These are phyloP conservation scores for Meda fulgida DNA, from an alignment of 2,797 vertebrate species.

Conservation along the genomic window DNA sequence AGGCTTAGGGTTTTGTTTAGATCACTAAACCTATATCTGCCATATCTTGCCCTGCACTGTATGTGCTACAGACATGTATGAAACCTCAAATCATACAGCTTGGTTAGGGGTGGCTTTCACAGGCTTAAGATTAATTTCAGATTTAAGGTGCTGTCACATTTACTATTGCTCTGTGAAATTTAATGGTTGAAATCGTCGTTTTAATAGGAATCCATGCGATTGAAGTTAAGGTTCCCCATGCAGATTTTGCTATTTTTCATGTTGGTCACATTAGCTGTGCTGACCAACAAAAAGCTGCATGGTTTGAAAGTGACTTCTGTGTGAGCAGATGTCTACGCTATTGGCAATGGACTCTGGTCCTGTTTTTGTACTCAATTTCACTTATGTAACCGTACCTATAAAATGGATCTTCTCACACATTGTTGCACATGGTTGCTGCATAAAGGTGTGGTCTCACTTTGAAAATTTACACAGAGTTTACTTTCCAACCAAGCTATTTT, in stretches of 20 bases:
- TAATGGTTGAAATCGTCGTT: not conserved
- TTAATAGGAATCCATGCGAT: not conserved
- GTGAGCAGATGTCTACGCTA: too few species aligned
- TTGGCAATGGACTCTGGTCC: too few species aligned
- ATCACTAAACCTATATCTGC: not conserved
- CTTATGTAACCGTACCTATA: not conserved
- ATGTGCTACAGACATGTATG: not conserved
- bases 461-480: not conserved
- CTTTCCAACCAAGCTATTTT: not conserved
- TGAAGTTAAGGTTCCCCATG: too few species aligned
- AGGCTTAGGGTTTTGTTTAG: slow-evolving; percentile 4
- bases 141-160: not conserved
- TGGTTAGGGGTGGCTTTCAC: not conserved
- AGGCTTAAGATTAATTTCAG: not conserved
- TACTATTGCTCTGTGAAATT: not conserved
- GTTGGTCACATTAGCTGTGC: too few species aligned
- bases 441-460: not conserved
- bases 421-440: not conserved
- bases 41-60: not conserved
- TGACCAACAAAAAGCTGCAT: too few species aligned
- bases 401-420: not conserved
- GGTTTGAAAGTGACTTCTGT: too few species aligned
- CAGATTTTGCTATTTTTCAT: too few species aligned
- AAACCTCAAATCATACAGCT: not conserved
- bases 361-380: too few species aligned